These are phyloP conservation scores for Drosophila tristis DNA, from an alignment of 1,140 invertebrate species.

Conservation along the genomic window DNA sequence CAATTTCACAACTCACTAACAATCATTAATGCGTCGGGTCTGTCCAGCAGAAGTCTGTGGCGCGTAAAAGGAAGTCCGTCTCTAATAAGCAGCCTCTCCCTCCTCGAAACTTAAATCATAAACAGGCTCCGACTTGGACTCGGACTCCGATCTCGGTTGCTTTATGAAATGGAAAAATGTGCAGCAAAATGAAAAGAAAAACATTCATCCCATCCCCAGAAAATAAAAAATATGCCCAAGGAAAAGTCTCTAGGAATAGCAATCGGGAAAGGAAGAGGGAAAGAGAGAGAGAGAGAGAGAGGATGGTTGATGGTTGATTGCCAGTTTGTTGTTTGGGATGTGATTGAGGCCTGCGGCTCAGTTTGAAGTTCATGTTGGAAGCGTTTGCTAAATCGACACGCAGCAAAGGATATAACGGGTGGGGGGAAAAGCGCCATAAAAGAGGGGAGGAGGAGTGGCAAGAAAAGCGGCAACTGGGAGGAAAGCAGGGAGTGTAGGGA, in stretches of 20 bases:
- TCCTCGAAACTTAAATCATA: conserved; percentile 73
- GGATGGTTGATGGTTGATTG: conserved; percentile 16
- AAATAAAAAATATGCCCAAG: conserved; percentile 43
- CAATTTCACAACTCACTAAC: conserved; percentile 83
- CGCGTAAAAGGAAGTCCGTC: conserved; percentile 60
- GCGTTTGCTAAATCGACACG: conserved; percentile 47
- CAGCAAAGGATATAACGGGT: conserved; percentile 24
- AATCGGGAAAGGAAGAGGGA: conserved; percentile 8
- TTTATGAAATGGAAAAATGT: conserved; percentile 81
- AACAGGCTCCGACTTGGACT: conserved; percentile 38
- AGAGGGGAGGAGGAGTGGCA: conserved; percentile 18
- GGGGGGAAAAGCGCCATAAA: conserved; percentile 28
- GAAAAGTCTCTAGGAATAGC: conserved; percentile 17
- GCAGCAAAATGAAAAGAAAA: conserved; percentile 70
- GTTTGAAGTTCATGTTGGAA: conserved; percentile 49
- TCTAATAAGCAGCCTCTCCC: conserved; percentile 69
- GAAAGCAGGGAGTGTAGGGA: conserved; percentile 8
- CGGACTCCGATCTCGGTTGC: conserved; percentile 54
- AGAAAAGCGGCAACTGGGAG: not conserved
- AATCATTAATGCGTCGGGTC: conserved; percentile 78
- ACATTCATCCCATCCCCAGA: conserved; percentile 33
- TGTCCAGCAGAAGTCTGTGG: not conserved
- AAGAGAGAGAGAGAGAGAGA: conserved; percentile 8
- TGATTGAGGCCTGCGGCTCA: conserved; percentile 53
- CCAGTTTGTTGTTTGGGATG: conserved; percentile 35